A percentile compares a stretch with the other conserved stretches of the same genome.
Conservation (phyloP, 1,140 invertebrate species). For the Drosophila tani region DNA sequence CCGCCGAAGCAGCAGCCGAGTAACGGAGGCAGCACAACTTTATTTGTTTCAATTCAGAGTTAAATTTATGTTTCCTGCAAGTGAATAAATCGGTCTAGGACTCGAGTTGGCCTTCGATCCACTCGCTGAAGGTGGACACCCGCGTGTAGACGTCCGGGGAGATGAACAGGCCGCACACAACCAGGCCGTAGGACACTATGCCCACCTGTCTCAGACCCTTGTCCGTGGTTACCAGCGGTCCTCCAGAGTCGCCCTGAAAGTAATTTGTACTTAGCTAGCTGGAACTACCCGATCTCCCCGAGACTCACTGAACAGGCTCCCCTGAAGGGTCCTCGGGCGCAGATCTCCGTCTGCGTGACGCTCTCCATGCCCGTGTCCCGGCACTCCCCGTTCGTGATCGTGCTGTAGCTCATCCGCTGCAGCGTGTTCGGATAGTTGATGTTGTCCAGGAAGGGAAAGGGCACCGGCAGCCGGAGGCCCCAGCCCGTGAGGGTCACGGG, state of each 20-base stretch:
- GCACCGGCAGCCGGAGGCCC: slow-evolving; percentile 70
- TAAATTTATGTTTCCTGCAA: slow-evolving; percentile 39
- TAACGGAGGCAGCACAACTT: slow-evolving; percentile 1
- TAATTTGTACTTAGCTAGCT: not conserved
- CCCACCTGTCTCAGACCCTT: slow-evolving; percentile 86
- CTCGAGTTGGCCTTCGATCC: slow-evolving; percentile 77
- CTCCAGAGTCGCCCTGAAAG: slow-evolving; percentile 90
- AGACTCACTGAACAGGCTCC: slow-evolving; percentile 84
- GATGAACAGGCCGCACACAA: slow-evolving; percentile 85
- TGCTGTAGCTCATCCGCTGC: slow-evolving; percentile 72
- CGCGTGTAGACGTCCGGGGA: slow-evolving; percentile 87
- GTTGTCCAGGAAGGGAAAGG: slow-evolving; percentile 60
- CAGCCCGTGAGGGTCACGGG: slow-evolving; percentile 78
- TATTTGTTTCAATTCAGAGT: slow-evolving; percentile 23
- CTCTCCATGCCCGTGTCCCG: slow-evolving; percentile 58
- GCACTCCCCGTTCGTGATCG: slow-evolving; percentile 73
- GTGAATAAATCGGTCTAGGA: slow-evolving; percentile 12
- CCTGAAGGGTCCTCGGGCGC: slow-evolving; percentile 83
- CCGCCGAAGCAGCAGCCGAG: slow-evolving; percentile 22
- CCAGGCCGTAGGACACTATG: slow-evolving; percentile 89
- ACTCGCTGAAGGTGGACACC: slow-evolving; percentile 85
- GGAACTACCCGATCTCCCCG: not conserved
- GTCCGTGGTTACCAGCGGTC: slow-evolving; percentile 86
- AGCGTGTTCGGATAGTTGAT: slow-evolving; percentile 67
- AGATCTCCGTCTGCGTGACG: slow-evolving; percentile 84